phyloP scores from a whole-genome alignment of 1,140 invertebrate genomes.

The Hypothenemus hampei region DNA sequence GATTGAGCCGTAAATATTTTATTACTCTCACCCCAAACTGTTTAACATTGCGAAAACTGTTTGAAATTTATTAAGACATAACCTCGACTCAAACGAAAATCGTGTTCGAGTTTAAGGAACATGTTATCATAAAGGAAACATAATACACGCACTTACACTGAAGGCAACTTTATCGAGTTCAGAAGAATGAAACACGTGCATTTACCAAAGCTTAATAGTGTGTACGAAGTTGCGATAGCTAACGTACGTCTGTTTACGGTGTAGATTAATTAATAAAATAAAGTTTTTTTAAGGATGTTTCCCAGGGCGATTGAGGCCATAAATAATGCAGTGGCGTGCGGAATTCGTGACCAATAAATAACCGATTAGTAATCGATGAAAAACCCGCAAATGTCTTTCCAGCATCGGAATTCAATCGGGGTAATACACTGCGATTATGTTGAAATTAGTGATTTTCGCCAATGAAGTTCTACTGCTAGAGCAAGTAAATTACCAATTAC shows the following conservation, averaged over 20 bases:
- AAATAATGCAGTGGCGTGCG: constrained; percentile 27
- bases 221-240: too few species aligned
- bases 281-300: too few species aligned
- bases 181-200: too few species aligned
- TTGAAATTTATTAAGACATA: too few species aligned
- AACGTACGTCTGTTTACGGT: too few species aligned
- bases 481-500: background rate
- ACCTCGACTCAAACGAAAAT: too few species aligned
- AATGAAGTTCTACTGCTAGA: constrained; percentile 2
- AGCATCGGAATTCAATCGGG: constrained; percentile 28
- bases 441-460: constrained; percentile 18
- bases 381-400: constrained; percentile 25
- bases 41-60: too few species aligned
- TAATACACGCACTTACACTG: background rate
- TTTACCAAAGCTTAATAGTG: too few species aligned
- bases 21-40: too few species aligned
- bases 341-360: constrained; percentile 25
- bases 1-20: too few species aligned
- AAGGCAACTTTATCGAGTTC: background rate
- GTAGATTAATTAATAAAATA: too few species aligned
- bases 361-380: constrained; percentile 27
- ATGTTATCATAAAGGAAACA: background rate
- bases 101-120: background rate
- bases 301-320: constrained; percentile 18
- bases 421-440: constrained; percentile 25